Conservation (phyloP, 2,888 invertebrate genomes). For the Lochmaea crataegi region DNA sequence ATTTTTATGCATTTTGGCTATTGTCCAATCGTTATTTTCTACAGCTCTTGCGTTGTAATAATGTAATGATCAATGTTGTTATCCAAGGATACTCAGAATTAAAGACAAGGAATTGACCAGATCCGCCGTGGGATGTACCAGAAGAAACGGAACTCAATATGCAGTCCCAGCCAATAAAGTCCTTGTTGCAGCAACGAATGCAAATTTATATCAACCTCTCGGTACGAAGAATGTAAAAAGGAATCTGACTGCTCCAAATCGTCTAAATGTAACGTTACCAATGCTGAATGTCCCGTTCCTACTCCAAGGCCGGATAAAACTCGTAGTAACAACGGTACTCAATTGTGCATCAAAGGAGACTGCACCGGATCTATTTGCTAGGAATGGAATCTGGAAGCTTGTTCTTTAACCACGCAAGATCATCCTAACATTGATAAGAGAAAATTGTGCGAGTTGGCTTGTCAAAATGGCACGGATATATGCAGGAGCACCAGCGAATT, state of each 20-base stretch:
- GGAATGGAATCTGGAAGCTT: constrained; percentile 93
- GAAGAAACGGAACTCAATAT: constrained; percentile 81
- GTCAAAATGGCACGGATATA: constrained; percentile 85
- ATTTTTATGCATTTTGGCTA: too few species aligned
- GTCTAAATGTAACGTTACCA: constrained; percentile 86
- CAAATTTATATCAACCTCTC: constrained; percentile 75
- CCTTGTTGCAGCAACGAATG: constrained; percentile 94
- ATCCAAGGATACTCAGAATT: constrained; percentile 82
- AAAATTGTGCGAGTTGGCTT: constrained; percentile 96
- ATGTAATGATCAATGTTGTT: constrained; percentile 90
- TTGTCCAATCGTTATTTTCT: too few species aligned
- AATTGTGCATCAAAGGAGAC: constrained; percentile 89
- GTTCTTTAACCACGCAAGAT: constrained; percentile 88
- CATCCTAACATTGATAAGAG: constrained; percentile 82
- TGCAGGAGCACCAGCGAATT: constrained; percentile 92
- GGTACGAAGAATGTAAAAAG: constrained; percentile 80
- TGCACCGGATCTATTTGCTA: constrained; percentile 96
- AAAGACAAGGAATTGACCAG: constrained; percentile 76
- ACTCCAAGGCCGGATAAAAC: constrained; percentile 86
- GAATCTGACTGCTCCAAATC: constrained; percentile 92
- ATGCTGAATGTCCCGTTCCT: constrained; percentile 90
- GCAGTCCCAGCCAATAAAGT: constrained; percentile 97
- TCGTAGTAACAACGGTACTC: constrained; percentile 93
- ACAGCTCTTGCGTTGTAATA: too few species aligned
- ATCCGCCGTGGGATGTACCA: constrained; percentile 83